phyloP scores from a whole-genome alignment of 2,888 invertebrate genomes.

The Platycheirus albimanus region DNA sequence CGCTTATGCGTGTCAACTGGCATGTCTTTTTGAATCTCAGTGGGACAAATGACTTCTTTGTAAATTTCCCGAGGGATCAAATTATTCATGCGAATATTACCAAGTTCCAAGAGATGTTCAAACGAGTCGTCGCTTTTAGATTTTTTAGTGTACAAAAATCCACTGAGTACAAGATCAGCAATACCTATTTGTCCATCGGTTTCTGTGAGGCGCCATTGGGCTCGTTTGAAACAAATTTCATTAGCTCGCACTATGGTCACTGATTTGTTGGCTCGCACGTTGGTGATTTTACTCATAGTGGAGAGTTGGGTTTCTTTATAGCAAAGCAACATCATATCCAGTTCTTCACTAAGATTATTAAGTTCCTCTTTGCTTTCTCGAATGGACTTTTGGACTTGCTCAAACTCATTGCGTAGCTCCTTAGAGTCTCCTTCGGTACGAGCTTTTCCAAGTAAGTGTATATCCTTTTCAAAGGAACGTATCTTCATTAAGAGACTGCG shows the following conservation, averaged over 20 bases:
- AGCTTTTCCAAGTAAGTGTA: constrained; percentile 92
- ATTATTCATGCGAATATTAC: constrained; percentile 97
- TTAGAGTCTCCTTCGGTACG: constrained; percentile 86
- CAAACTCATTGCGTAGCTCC: constrained; percentile 86
- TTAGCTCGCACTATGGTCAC: constrained; percentile 91
- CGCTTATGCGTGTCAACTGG: constrained; percentile 94
- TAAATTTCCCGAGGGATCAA: constrained; percentile 96
- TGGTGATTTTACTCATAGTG: constrained; percentile 85
- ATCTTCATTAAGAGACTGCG: constrained; percentile 90
- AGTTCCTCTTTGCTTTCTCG: constrained; percentile 95
- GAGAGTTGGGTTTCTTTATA: constrained; percentile 91
- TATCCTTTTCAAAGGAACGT: constrained; percentile 93
- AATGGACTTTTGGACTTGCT: constrained; percentile 88
- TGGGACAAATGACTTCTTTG: constrained; percentile 92
- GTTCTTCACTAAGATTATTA: constrained; percentile 94
- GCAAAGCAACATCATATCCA: constrained; percentile 97
- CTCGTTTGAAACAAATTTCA: constrained; percentile 99
- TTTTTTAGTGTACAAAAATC: constrained; percentile 98
- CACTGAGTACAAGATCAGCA: constrained; percentile 96
- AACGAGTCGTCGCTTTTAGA: constrained; percentile 98
- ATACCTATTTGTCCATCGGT: constrained; percentile 99
- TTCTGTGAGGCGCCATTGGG: constrained; percentile 98
- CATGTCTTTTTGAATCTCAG: constrained; percentile 91
- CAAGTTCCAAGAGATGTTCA: constrained; percentile 97
- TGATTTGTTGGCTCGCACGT: constrained; percentile 88